phyloP scores from a whole-genome alignment of 2,888 invertebrate genomes.

The Tanypteryx hageni region DNA sequence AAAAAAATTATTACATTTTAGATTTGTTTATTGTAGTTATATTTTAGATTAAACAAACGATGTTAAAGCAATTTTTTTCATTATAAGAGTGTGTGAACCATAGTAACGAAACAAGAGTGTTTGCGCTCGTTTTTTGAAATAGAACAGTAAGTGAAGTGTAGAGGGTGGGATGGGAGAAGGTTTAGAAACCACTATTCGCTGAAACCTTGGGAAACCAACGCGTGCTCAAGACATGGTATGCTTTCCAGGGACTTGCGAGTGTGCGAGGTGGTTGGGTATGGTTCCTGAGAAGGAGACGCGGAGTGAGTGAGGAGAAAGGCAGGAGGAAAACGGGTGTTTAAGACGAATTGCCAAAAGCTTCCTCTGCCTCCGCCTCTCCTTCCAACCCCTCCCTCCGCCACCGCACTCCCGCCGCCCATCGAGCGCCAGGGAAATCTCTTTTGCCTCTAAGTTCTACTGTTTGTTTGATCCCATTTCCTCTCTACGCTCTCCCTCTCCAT shows the following conservation, averaged over 20 bases:
- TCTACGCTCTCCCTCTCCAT: not conserved
- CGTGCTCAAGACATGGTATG: not conserved
- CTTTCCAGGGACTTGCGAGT: not conserved
- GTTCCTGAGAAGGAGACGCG: not conserved
- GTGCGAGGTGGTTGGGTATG: not conserved
- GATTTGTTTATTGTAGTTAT: not conserved
- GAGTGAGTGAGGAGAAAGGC: no score
- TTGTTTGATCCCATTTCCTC: no score
- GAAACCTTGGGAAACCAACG: not conserved
- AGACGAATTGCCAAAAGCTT: not conserved
- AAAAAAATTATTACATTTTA: not conserved
- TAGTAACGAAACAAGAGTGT: no score
- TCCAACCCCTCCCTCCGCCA: no score
- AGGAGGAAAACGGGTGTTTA: no score
- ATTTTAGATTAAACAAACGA: not conserved
- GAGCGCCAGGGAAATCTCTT: no score
- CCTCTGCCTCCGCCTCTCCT: not conserved
- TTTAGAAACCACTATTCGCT: not conserved
- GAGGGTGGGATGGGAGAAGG: no score
- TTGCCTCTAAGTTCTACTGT: no score
- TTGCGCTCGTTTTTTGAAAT: no score
- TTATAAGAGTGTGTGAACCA: no score
- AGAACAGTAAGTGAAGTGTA: no score
- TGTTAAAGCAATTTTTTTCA: not conserved
- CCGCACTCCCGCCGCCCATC: no score